These are phyloP conservation scores for Pterocles orientalis DNA, from an alignment of 2,113 vertebrate genomes.

Conservation along the genomic window DNA sequence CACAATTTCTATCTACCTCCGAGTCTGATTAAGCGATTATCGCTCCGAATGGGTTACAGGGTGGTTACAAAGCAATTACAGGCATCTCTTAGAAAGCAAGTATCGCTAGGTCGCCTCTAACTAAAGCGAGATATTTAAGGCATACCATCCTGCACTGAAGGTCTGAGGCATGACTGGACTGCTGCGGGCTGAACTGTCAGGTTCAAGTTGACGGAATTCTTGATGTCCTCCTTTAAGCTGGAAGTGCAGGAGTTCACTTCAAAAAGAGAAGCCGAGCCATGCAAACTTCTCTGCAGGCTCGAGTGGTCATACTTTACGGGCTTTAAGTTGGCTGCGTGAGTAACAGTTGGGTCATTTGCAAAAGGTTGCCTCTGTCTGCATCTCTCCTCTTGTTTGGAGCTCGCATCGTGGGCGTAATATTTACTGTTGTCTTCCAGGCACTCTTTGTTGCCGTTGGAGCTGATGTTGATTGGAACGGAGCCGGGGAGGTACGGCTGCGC, in stretches of 20 bases:
- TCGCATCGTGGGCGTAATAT: constrained; percentile 79
- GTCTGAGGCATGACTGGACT: constrained; percentile 83
- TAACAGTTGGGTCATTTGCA: constrained; percentile 74
- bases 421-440: constrained; percentile 82
- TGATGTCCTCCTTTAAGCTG: constrained; percentile 78
- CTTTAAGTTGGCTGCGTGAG: constrained; percentile 71
- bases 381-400: constrained; percentile 79
- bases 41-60: background rate
- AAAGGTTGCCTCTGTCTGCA: constrained; percentile 76
- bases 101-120: background rate
- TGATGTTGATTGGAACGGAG: constrained; percentile 76
- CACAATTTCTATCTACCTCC: background rate
- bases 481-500: constrained; percentile 84
- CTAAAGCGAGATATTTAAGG: constrained; percentile 52
- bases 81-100: background rate
- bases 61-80: constrained; percentile 8
- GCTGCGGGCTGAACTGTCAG: constrained; percentile 81
- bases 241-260: constrained; percentile 77
- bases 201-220: constrained; percentile 84
- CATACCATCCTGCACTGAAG: constrained; percentile 88
- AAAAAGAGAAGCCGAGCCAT: constrained; percentile 75
- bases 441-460: constrained; percentile 81
- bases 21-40: background rate
- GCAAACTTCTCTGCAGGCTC: constrained; percentile 77
- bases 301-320: constrained; percentile 80